Evolutionary conservation across 2,113 vertebrate genomes (phyloP).

Genomic region (Lophotis ruficrista): DNA sequence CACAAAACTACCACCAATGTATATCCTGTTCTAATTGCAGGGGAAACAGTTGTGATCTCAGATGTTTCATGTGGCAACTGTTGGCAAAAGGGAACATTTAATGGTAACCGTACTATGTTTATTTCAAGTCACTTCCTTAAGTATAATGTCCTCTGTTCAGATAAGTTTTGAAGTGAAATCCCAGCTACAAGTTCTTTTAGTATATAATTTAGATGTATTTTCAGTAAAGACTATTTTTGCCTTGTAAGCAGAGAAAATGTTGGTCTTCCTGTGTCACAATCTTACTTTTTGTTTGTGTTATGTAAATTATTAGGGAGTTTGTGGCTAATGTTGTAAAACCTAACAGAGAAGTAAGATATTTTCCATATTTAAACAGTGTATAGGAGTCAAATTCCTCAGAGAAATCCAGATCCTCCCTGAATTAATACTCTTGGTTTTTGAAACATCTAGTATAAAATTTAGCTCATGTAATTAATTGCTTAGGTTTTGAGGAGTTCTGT

Average conservation of each 20-base stretch:
- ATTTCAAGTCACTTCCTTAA: slow-evolving; percentile 38
- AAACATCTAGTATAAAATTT: neutral
- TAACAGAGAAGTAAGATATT: neutral
- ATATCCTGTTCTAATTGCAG: slow-evolving; percentile 21
- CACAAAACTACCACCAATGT: neutral
- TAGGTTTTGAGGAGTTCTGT: neutral
- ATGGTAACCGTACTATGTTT: neutral
- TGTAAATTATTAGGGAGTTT: neutral
- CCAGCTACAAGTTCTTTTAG: neutral
- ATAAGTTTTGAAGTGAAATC: slow-evolving; percentile 32
- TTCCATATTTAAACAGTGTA: neutral
- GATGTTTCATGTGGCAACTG: slow-evolving; percentile 27
- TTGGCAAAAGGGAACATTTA: neutral
- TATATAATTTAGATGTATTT: slow-evolving; percentile 48
- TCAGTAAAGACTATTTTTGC: slow-evolving; percentile 20
- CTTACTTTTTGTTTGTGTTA: neutral
- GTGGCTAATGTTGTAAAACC: neutral
- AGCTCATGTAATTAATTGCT: neutral
- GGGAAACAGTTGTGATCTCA: neutral
- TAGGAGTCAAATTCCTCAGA: neutral
- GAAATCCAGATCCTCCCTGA: neutral
- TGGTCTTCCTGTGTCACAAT: neutral
- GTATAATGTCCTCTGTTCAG: slow-evolving; percentile 8
- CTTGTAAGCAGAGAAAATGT: neutral
- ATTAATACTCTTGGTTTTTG: neutral